These are phyloP conservation scores for Liodrosophila aerea DNA, from an alignment of 2,888 invertebrate genomes.

Conservation along the genomic window DNA sequence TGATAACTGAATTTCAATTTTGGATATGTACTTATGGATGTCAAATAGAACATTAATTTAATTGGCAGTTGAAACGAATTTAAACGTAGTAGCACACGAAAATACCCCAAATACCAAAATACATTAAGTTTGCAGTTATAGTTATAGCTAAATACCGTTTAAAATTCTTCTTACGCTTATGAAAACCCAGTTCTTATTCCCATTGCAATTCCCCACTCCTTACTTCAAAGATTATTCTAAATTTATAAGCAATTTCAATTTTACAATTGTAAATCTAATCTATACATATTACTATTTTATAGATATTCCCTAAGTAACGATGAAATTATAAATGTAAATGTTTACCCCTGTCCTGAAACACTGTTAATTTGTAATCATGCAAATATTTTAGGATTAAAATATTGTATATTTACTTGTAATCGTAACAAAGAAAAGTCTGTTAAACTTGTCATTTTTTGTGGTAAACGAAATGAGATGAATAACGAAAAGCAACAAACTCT, in stretches of 20 bases:
- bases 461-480: constrained; percentile 41
- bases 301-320: constrained; percentile 30
- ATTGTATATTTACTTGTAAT: constrained; percentile 36
- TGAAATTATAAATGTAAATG: constrained; percentile 45
- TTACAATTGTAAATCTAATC: constrained; percentile 53
- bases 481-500: constrained; percentile 41
- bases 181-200: constrained; percentile 4
- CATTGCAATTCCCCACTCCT: background rate
- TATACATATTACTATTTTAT: constrained; percentile 42
- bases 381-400: constrained; percentile 37
- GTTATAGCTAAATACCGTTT: constrained; percentile 26
- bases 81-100: constrained; percentile 69
- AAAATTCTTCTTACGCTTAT: constrained; percentile 46
- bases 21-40: constrained; percentile 44
- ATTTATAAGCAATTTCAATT: constrained; percentile 79
- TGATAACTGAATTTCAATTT: constrained; percentile 42
- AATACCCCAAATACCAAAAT: constrained; percentile 21
- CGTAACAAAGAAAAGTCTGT: constrained; percentile 75
- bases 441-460: constrained; percentile 73
- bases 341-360: constrained; percentile 49
- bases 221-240: constrained; percentile 65
- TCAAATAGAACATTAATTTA: constrained; percentile 34
- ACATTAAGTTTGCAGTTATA: constrained; percentile 2
- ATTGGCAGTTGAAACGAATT: constrained; percentile 71
- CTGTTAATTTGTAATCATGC: constrained; percentile 26